Conservation (phyloP, 1,140 invertebrate genomes). For the Papilio aristodemus region DNA sequence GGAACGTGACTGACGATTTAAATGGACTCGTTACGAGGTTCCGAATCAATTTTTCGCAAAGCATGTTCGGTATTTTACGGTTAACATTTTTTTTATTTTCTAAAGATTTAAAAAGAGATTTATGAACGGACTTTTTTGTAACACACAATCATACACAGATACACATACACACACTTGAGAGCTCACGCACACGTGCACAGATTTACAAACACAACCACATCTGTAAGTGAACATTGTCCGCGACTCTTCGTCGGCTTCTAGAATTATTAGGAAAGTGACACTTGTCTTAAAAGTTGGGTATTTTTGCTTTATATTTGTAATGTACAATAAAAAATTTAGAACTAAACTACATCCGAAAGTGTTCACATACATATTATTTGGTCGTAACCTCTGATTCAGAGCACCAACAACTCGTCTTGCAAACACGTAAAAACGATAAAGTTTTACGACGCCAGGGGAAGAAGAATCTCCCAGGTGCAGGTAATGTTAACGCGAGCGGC, state of each 20-base stretch:
- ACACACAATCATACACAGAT: background rate
- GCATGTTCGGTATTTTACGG: conserved; percentile 53
- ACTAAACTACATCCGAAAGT: no score
- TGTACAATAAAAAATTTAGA: no score
- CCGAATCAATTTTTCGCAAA: conserved; percentile 58
- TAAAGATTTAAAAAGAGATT: conserved; percentile 12
- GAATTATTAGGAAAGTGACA: no score
- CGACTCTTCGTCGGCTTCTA: no score
- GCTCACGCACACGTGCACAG: no score
- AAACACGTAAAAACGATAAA: conserved; percentile 28
- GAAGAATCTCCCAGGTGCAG: conserved; percentile 31
- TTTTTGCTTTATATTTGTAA: no score
- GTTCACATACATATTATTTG: no score
- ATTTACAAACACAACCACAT: no score
- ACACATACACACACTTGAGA: no score
- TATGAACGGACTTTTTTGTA: background rate
- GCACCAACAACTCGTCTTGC: background rate
- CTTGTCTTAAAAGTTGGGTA: no score
- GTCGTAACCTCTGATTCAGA: background rate
- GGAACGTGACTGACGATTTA: conserved; percentile 58
- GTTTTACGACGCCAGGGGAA: conserved; percentile 14
- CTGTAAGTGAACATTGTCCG: no score
- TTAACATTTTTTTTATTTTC: conserved; percentile 35
- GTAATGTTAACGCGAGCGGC: conserved; percentile 41
- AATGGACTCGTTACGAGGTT: conserved; percentile 50